Evolutionary conservation across 2,797 vertebrate species (phyloP).

Genomic region (Acrossocheilus fasciatus): DNA sequence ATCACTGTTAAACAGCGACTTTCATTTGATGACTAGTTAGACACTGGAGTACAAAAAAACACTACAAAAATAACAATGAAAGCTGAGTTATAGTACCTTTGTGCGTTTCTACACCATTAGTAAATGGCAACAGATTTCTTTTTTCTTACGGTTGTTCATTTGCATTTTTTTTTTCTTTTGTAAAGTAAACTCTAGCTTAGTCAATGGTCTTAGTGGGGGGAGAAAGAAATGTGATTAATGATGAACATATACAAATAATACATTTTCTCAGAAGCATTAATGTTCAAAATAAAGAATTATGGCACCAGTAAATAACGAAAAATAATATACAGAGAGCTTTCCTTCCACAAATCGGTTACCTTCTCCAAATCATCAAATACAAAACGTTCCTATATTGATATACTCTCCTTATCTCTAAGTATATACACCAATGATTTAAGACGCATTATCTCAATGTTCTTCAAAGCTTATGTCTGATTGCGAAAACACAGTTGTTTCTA

Average conservation of each 20-base stretch:
- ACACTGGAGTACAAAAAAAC: conserved; percentile 20
- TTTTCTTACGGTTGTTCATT: conserved; percentile 1
- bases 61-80: conserved; percentile 22
- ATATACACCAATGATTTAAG: conserved; percentile 37
- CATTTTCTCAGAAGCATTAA: conserved; percentile 20
- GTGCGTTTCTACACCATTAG: conserved; percentile 4
- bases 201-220: conserved; percentile 19
- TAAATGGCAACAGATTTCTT: not conserved
- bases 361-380: conserved; percentile 13
- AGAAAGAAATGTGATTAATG: not conserved
- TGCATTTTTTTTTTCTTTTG: not conserved
- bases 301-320: conserved; percentile 62
- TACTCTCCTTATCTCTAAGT: conserved; percentile 8
- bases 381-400: conserved; percentile 33
- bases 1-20: conserved; percentile 43
- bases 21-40: conserved; percentile 41
- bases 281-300: conserved; percentile 56
- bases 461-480: conserved; percentile 51
- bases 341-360: conserved; percentile 23
- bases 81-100: conserved; percentile 22
- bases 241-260: conserved; percentile 21
- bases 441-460: conserved; percentile 27
- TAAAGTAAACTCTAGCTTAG: conserved; percentile 45
- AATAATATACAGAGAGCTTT: conserved; percentile 29
- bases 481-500: conserved; percentile 19